Conservation (phyloP, 2,888 invertebrate species). For the Malthinus seriepunctatus region DNA sequence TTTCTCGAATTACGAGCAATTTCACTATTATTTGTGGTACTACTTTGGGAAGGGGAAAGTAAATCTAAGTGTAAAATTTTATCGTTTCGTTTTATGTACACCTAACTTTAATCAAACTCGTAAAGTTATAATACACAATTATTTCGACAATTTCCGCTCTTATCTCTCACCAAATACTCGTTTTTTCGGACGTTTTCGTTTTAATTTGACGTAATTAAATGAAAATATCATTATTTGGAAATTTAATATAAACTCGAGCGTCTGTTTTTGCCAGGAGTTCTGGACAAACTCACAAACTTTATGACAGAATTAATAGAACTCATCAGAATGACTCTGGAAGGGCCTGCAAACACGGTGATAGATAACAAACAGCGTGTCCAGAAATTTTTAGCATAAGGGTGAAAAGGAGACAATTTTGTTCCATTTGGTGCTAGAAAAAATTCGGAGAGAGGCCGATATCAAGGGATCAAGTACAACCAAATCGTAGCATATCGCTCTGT, state of each 20-base stretch:
- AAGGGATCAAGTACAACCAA: too few relatives aligned
- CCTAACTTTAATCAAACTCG: conserved; percentile 9
- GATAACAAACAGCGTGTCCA: too few relatives aligned
- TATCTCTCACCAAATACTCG: background rate
- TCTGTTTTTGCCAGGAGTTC: conserved; percentile 40
- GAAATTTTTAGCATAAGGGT: too few relatives aligned
- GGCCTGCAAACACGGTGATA: too few relatives aligned
- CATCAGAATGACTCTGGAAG: too few relatives aligned
- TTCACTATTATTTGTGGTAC: too few relatives aligned
- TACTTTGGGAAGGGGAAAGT: background rate
- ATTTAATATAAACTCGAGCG: conserved; percentile 51
- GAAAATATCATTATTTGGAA: conserved; percentile 38
- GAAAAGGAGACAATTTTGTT: too few relatives aligned
- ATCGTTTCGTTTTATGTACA: conserved; percentile 6
- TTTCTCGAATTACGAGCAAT: too few relatives aligned
- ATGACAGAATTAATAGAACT: too few relatives aligned
- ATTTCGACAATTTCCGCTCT: background rate
- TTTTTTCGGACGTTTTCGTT: background rate
- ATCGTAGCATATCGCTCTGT: too few relatives aligned
- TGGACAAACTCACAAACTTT: conserved; percentile 29
- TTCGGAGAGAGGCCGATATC: too few relatives aligned
- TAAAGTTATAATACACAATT: conserved; percentile 12
- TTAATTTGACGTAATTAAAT: conserved; percentile 15
- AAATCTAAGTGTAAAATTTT: conserved; percentile 10
- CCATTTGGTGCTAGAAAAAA: too few relatives aligned